Percentiles rank a stretch among this genome's conserved stretches.
These are phyloP conservation scores for Myiozetetes cayanensis DNA, from an alignment of 2,113 vertebrate species.

Conservation along the genomic window DNA sequence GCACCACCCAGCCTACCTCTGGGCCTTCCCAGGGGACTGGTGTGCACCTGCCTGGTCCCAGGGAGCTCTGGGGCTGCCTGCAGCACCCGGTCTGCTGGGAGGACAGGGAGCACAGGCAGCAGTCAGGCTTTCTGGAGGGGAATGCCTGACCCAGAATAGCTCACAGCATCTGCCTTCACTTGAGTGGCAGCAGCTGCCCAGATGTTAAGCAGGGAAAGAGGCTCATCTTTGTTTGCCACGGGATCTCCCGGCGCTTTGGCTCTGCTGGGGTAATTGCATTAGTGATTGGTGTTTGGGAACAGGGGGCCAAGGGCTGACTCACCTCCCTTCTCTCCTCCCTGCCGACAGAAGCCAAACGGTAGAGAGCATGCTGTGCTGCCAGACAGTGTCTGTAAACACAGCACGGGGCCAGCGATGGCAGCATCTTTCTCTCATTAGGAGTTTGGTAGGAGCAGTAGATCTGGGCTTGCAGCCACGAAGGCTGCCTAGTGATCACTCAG, in stretches of 20 bases:
- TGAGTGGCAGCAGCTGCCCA: constrained; percentile 23
- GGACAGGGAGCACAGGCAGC: background rate
- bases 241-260: constrained; percentile 28
- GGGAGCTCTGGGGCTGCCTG: background rate
- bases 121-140: background rate
- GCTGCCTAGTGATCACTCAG: constrained; percentile 25
- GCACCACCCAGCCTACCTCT: background rate
- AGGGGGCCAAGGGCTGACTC: constrained; percentile 77
- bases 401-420: constrained; percentile 67
- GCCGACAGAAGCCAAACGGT: constrained; percentile 73
- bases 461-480: constrained; percentile 30
- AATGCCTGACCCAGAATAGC: background rate
- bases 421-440: constrained; percentile 81
- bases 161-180: background rate
- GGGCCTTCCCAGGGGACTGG: background rate
- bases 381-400: constrained; percentile 73
- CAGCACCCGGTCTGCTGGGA: rapidly evolving
- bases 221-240: constrained; percentile 14
- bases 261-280: constrained; percentile 45
- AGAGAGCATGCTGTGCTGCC: constrained; percentile 73
- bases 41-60: rapidly evolving
- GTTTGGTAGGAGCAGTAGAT: constrained; percentile 69
- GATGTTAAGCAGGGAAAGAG: background rate
- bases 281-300: constrained; percentile 46
- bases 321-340: constrained; percentile 55